Evolutionary conservation across 2,888 invertebrate genomes (phyloP), one percentile per base, ranked within the genome.

Genomic region (Hartigia nigra): DNA sequence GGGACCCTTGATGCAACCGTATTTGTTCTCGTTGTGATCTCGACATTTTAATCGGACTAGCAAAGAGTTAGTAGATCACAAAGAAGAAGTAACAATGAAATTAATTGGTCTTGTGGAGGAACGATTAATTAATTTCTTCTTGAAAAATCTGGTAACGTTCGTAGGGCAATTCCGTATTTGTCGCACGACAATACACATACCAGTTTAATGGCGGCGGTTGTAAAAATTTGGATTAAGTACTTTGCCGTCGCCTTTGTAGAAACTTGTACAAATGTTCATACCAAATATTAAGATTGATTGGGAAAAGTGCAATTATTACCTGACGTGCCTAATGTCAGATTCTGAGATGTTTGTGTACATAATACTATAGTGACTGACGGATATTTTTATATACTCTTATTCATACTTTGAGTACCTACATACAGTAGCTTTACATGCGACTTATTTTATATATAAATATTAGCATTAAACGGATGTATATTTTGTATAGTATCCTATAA

Each of bases 1-100:
- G 32, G 78, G 76, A 35, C 81, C 81, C 75, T 76, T 82, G 23
- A 77, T 87, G 35, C 69, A 84, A 12, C 78, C 87, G 4, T 87
- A 85, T 69, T 37, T 84, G 76, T 74, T 31, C n/a, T 69, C 34
- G 31, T 55, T 55, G 9, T 55, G 55, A 55, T 55, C 55, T 55
- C 55, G 23, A 55, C 55, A 55, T 23, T 55, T 55, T 23, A 23
- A 55, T 55, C 55, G 55, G 55, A 55, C 55, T 55, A 55, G 55
- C 23, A 55, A 23, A 55, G 55, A 1, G 2, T 55, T 23, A 14
- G 23, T 55, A 55, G 2, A 23, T 23, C 23, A 9, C 9, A 55
- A 23, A 55, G 1, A 55, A 55, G 55, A 23, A 55, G 23, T 55
- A 23, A 55, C 55, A 55, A 5, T 23, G 23, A 23, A 55, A 55